phyloP scores from a whole-genome alignment of 2,888 invertebrate species.

The Drosophila nr. perissopoda region DNA sequence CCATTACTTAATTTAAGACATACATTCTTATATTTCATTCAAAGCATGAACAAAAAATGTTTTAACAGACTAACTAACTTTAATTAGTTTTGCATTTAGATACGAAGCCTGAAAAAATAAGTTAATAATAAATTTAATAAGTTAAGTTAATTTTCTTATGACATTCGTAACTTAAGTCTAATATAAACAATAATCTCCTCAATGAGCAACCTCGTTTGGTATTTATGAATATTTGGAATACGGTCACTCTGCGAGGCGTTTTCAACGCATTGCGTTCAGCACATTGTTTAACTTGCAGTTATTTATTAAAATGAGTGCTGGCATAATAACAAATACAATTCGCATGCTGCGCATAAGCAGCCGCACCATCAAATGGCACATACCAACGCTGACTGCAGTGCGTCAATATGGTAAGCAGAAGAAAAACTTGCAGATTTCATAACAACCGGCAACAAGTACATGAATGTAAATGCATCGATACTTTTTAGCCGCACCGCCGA shows the following conservation, averaged over 20 bases:
- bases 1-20: neutral
- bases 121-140: too few relatives aligned
- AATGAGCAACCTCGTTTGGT: neutral
- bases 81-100: neutral
- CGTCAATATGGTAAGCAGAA: constrained; percentile 58
- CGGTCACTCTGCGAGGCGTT: constrained; percentile 15
- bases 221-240: constrained; percentile 2
- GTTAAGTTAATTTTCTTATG: neutral
- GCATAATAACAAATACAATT: constrained; percentile 39
- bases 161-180: neutral
- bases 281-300: constrained; percentile 5
- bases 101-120: neutral
- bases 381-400: constrained; percentile 19
- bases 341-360: constrained; percentile 41
- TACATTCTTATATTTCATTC: neutral
- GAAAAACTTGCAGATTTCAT: constrained; percentile 46
- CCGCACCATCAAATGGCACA: constrained; percentile 20
- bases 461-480: constrained; percentile 2
- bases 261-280: neutral
- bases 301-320: constrained; percentile 52
- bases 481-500: constrained; percentile 85
- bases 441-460: constrained; percentile 38
- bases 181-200: neutral
- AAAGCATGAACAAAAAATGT: neutral
- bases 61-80: neutral